These are phyloP conservation scores for Lathamus discolor DNA, from an alignment of 2,113 vertebrate species.

Conservation along the genomic window DNA sequence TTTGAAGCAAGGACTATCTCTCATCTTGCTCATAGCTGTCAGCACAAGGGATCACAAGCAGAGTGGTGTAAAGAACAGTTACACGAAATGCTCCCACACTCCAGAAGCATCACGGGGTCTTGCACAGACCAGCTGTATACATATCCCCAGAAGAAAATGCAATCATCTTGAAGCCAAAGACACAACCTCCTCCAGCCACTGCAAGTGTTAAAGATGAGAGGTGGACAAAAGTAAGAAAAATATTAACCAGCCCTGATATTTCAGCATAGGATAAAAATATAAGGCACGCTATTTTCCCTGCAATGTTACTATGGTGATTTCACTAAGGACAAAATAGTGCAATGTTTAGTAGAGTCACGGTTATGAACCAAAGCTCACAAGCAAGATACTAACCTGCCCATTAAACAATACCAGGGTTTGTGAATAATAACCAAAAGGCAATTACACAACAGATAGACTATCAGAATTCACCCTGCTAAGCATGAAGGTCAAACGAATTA, in stretches of 20 bases:
- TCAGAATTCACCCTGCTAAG: not conserved
- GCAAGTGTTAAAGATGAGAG: accelerated
- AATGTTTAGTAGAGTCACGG: not conserved
- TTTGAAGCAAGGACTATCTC: not conserved
- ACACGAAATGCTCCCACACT: accelerated
- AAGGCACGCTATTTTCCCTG: not conserved
- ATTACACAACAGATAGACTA: not conserved
- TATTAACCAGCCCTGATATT: not conserved
- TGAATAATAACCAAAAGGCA: constrained; percentile 23
- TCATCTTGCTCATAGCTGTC: accelerated
- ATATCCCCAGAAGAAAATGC: accelerated
- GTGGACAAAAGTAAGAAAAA: not conserved
- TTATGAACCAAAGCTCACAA: not conserved
- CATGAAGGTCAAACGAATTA: not conserved
- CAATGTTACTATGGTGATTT: constrained; percentile 22
- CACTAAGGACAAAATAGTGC: not conserved
- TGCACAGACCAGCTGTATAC: not conserved
- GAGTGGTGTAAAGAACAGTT: accelerated
- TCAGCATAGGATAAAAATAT: not conserved
- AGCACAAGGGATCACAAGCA: not conserved
- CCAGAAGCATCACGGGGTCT: accelerated
- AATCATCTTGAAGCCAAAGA: not conserved
- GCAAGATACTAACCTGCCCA: not conserved
- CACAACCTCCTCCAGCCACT: not conserved
- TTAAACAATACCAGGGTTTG: not conserved